Evolutionary conservation across 2,888 invertebrate genomes (phyloP).

Genomic region (Microchrysa polita): DNA sequence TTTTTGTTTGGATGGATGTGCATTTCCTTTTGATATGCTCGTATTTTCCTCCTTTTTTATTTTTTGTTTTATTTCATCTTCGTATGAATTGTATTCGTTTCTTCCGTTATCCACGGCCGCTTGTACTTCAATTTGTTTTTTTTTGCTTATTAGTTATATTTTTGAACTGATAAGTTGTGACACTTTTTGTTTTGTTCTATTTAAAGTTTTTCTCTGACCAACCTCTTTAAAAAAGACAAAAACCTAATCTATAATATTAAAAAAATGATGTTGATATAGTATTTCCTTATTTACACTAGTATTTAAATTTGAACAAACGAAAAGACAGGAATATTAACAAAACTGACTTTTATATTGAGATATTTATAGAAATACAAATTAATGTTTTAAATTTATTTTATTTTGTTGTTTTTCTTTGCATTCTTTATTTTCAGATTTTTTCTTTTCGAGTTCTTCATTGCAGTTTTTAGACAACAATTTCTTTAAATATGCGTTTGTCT

Average conservation of each 20-base stretch:
- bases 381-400: conserved; percentile 1
- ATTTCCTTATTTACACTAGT: neutral
- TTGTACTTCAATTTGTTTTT: neutral
- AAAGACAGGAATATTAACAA: conserved; percentile 30
- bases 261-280: conserved; percentile 2
- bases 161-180: conserved; percentile 1
- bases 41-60: neutral
- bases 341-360: conserved; percentile 29
- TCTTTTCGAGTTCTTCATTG: too few species aligned
- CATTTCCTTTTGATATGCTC: neutral
- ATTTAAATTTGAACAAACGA: neutral
- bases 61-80: neutral
- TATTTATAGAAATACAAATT: conserved; percentile 31
- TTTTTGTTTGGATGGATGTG: conserved; percentile 10
- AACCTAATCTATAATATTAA: neutral
- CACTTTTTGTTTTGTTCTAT: neutral
- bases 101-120: neutral
- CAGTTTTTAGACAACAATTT: too few species aligned
- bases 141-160: conserved; percentile 13
- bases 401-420: neutral
- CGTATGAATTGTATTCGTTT: neutral
- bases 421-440: neutral
- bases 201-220: neutral
- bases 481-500: too few species aligned
- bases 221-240: neutral